These are phyloP conservation scores for Mimumesa dahlbomi DNA, from an alignment of 2,888 invertebrate species.

Conservation along the genomic window DNA sequence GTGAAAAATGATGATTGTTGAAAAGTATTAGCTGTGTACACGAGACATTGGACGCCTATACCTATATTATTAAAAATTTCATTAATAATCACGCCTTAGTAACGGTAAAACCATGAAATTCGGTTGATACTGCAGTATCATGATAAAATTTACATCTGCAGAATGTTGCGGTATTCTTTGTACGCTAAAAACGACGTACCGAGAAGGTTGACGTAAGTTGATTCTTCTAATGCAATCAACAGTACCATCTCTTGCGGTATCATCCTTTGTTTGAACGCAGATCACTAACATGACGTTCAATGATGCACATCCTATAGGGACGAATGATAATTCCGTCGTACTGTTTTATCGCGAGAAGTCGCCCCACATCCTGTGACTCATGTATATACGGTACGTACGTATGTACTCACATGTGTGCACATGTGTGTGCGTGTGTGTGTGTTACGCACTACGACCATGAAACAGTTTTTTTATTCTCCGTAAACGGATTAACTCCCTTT, in stretches of 20 bases:
- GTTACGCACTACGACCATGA: conserved; percentile 25
- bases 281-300: conserved; percentile 5
- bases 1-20: background rate
- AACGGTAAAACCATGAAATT: too few relatives aligned
- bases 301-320: conserved; percentile 38
- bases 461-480: conserved; percentile 26
- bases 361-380: conserved; percentile 60
- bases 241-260: background rate
- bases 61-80: too few relatives aligned
- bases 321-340: conserved; percentile 40
- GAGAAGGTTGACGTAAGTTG: too few relatives aligned
- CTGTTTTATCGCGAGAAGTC: conserved; percentile 46
- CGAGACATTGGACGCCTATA: too few relatives aligned
- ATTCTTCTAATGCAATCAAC: too few relatives aligned
- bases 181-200: too few relatives aligned
- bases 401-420: background rate
- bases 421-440: background rate
- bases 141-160: too few relatives aligned
- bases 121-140: too few relatives aligned
- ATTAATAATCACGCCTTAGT: too few relatives aligned
- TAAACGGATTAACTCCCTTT: conserved; percentile 66
- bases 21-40: too few relatives aligned
- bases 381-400: too few relatives aligned
- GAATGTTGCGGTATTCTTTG: too few relatives aligned
- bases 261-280: conserved; percentile 10